Evolutionary conservation across 2,797 vertebrate genomes (phyloP).

Genomic region (Typhlichthys eigenmanni): DNA sequence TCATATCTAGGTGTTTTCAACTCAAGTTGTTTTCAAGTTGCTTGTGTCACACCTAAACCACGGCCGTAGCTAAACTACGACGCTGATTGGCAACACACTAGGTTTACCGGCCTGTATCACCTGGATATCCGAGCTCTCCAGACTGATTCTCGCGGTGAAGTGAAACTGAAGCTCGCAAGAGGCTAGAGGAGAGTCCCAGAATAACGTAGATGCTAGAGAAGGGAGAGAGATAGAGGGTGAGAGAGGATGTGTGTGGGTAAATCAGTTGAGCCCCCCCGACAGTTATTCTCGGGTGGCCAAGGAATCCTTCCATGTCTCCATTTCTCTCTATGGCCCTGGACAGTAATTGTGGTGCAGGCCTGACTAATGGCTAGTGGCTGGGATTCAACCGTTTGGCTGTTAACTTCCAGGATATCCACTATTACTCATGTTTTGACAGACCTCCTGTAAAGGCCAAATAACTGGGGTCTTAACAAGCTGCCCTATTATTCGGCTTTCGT

Average conservation of each 20-base stretch:
- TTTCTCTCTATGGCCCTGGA: slow-evolving; percentile 25
- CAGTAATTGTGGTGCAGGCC: slow-evolving; percentile 34
- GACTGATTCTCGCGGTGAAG: too few relatives aligned
- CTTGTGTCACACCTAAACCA: too few relatives aligned
- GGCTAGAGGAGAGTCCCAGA: neutral
- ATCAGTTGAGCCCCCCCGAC: slow-evolving; percentile 10
- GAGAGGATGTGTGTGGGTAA: slow-evolving; percentile 57
- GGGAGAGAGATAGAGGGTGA: slow-evolving; percentile 16
- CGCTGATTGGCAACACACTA: too few relatives aligned
- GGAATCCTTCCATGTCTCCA: slow-evolving; percentile 33
- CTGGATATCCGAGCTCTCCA: too few relatives aligned
- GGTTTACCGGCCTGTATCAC: too few relatives aligned
- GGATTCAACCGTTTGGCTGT: slow-evolving; percentile 54
- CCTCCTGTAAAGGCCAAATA: slow-evolving; percentile 37
- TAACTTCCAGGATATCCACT: slow-evolving; percentile 64
- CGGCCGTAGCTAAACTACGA: too few relatives aligned
- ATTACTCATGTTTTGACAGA: slow-evolving; percentile 64
- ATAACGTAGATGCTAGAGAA: neutral
- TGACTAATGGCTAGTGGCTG: slow-evolving; percentile 52
- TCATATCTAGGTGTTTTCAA: too few relatives aligned
- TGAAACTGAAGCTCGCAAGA: too few relatives aligned
- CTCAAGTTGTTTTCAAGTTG: too few relatives aligned
- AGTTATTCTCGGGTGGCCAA: slow-evolving; percentile 17
- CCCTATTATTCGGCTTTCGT: slow-evolving; percentile 41
- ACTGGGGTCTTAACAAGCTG: slow-evolving; percentile 37